A percentile compares a stretch with the other conserved stretches of the same genome.
Evolutionary conservation across 2,797 vertebrate genomes (phyloP).

Genomic region (Tolypeutes matacus): DNA sequence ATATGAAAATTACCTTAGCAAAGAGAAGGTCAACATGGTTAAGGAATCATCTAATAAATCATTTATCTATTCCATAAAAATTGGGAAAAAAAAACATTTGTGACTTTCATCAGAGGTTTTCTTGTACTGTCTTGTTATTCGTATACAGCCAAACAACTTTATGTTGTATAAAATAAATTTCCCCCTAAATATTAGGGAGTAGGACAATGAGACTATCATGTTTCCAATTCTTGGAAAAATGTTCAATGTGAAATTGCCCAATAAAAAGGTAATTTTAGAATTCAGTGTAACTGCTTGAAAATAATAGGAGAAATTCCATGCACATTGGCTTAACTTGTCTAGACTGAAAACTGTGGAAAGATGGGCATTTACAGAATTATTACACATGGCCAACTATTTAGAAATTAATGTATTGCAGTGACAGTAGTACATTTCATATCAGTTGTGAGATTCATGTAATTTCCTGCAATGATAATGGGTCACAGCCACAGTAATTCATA

Average conservation of each 20-base stretch:
- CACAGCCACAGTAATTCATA: slow-evolving; percentile 72
- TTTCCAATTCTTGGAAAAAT: slow-evolving; percentile 62
- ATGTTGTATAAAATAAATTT: slow-evolving; percentile 52
- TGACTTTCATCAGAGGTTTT: slow-evolving; percentile 23
- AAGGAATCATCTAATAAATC: not conserved
- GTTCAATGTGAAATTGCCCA: slow-evolving; percentile 72
- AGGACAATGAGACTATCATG: slow-evolving; percentile 55
- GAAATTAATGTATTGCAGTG: slow-evolving; percentile 78
- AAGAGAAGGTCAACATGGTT: not conserved
- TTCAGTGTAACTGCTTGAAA: slow-evolving; percentile 72
- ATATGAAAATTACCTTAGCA: not conserved
- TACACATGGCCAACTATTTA: slow-evolving; percentile 75
- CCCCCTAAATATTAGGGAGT: slow-evolving; percentile 13
- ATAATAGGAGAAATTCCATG: slow-evolving; percentile 55
- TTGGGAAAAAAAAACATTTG: not conserved
- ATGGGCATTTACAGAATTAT: slow-evolving; percentile 76
- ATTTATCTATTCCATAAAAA: not conserved
- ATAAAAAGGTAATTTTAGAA: slow-evolving; percentile 77
- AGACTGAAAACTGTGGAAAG: slow-evolving; percentile 72
- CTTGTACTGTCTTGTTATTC: slow-evolving; percentile 15
- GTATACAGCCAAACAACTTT: not conserved
- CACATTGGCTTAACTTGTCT: slow-evolving; percentile 75
- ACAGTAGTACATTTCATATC: slow-evolving; percentile 69
- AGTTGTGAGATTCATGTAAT: slow-evolving; percentile 76
- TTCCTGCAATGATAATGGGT: slow-evolving; percentile 81